Base-by-base conservation (phyloP, 2,888 invertebrate species). In the Leptinotarsa rubiginosa region DNA sequence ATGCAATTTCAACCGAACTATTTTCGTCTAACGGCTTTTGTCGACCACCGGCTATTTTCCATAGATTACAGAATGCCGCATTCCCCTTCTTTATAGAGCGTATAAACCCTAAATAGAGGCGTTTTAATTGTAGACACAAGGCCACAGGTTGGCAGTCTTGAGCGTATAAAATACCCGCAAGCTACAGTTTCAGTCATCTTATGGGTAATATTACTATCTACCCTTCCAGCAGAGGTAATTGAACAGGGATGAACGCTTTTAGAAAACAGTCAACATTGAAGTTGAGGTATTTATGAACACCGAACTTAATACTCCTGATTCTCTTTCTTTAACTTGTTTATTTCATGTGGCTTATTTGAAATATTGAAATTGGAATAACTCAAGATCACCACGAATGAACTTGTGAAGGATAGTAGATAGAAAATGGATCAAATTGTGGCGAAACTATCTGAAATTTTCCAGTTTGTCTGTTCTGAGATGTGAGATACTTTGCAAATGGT, bases 1-100 rank as follows among this genome's bases (percentile, higher is more conserved):
- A 68, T 70, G 59, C 54, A 64, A 64, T 56, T 66, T 70, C 73
- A 66, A 74, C 70, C 66, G 59, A 81, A 82, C 80, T 81, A 81
- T 82, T 81, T 79, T 80, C 78, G 76, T 81, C 81, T 80, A 77
- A 56, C 78, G 78, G 80, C 81, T 81, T 80, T 79, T 74, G 75
- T 81, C 76, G 80, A 81, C 81, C 80, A 78, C 80, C 75, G 76
- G 75, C 76, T 77, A 77, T 78, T 77, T 75, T 77, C 75, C 77
- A 77, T 79, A 78, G 78, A 78, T 80, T 81, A 77, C 77, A 72
- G 65, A 64, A 75, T 74, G 78, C 73, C 73, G 75, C 72, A 56
- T 73, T 66, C 74, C 70, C 66, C 62, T 73, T 74, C 74, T 80
- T 81, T 79, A 80, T 78, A 70, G 59, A 20, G 70, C 59, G 59